These are phyloP conservation scores for Osmoderma eremita DNA, from an alignment of 2,888 invertebrate genomes.

Conservation along the genomic window DNA sequence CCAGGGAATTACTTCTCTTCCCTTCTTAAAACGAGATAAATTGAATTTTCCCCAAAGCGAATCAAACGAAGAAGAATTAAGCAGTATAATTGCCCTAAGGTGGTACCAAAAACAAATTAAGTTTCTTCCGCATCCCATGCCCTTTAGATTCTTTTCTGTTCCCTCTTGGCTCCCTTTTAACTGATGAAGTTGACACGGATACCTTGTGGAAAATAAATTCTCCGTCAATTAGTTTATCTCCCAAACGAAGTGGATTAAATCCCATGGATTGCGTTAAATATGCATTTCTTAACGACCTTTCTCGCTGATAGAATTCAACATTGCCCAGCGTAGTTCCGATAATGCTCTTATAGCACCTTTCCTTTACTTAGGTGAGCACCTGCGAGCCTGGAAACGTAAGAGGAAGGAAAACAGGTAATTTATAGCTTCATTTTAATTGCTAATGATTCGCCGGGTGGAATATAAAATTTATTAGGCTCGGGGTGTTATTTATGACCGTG, in stretches of 20 bases:
- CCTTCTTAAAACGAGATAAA: constrained; percentile 7
- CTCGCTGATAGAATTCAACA: not conserved
- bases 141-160: not conserved
- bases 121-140: not conserved
- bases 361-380: not conserved
- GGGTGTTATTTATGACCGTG: constrained; percentile 16
- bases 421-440: constrained; percentile 26
- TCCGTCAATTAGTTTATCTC: constrained; percentile 13
- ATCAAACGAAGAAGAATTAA: not conserved
- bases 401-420: constrained; percentile 2
- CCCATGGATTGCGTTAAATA: constrained; percentile 19
- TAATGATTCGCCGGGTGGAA: constrained; percentile 14
- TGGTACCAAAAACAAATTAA: constrained; percentile 20
- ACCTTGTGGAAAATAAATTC: not conserved
- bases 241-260: constrained; percentile 17
- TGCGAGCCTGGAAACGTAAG: constrained; percentile 1
- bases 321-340: not conserved
- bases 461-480: constrained; percentile 22
- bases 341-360: not conserved
- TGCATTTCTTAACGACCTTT: not conserved
- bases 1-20: not conserved
- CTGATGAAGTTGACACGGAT: constrained; percentile 5
- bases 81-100: constrained; percentile 15
- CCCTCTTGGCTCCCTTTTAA: not conserved
- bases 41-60: not conserved